Conservation (phyloP, 2,797 vertebrate genomes). For the Anniella stebbinsi region DNA sequence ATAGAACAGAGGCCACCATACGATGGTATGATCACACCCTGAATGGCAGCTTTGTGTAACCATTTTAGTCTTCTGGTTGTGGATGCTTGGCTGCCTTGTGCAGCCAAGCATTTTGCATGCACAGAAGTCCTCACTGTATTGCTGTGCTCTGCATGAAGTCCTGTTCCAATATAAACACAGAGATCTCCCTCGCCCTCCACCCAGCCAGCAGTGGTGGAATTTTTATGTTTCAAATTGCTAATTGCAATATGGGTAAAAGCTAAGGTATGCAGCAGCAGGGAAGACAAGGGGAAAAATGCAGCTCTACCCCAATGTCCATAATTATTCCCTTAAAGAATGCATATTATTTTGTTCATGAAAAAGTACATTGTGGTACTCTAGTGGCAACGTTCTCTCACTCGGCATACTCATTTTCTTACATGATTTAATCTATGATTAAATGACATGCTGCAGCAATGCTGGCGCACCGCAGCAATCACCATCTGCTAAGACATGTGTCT, state of each 20-base stretch:
- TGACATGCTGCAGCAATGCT: slow-evolving; percentile 37
- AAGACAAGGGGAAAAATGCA: background rate
- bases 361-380: background rate
- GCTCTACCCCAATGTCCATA: background rate
- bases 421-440: slow-evolving; percentile 35
- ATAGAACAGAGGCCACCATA: background rate
- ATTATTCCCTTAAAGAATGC: background rate
- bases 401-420: slow-evolving; percentile 28
- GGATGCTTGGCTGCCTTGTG: background rate
- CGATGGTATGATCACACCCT: background rate
- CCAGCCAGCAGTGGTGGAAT: background rate
- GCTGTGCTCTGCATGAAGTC: rapidly evolving
- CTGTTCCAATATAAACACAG: background rate
- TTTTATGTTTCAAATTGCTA: background rate
- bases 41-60: slow-evolving; percentile 1
- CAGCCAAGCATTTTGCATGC: background rate
- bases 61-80: background rate
- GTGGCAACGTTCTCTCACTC: background rate
- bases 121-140: background rate
- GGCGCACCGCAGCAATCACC: slow-evolving; percentile 44
- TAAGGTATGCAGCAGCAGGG: background rate
- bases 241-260: background rate
- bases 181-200: background rate
- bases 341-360: background rate
- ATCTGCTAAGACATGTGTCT: background rate